A percentile compares a stretch with the other conserved stretches of the same genome.
phyloP scores from a whole-genome alignment of 2,113 vertebrate genomes.

The Cathartes aura region DNA sequence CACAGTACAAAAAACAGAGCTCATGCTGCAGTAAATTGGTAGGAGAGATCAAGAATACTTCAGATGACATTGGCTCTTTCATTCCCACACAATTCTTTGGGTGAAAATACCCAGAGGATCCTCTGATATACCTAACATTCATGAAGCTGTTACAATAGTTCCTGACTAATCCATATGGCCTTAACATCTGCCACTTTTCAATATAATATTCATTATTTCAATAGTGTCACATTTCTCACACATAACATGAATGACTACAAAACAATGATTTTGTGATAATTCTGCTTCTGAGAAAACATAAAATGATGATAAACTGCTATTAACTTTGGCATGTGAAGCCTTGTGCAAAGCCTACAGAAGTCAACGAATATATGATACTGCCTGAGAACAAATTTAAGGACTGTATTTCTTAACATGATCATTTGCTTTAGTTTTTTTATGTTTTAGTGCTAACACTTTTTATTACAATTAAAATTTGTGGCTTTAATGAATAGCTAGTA shows the following conservation, averaged over 20 bases:
- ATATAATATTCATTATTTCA: neutral
- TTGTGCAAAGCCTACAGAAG: neutral
- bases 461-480: neutral
- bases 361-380: neutral
- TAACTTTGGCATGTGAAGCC: neutral
- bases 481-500: neutral
- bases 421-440: neutral
- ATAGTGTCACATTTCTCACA: neutral
- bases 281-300: neutral
- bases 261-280: neutral
- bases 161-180: neutral
- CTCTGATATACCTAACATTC: neutral
- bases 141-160: neutral
- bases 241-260: neutral
- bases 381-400: neutral
- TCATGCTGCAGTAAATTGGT: neutral
- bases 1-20: neutral
- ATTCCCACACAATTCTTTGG: neutral
- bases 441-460: neutral
- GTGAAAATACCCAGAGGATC: neutral
- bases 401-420: neutral
- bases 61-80: neutral
- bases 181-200: conserved; percentile 1
- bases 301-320: neutral
- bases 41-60: neutral